These are phyloP conservation scores for Scopus umbretta DNA, from an alignment of 2,113 vertebrate species.

Conservation along the genomic window DNA sequence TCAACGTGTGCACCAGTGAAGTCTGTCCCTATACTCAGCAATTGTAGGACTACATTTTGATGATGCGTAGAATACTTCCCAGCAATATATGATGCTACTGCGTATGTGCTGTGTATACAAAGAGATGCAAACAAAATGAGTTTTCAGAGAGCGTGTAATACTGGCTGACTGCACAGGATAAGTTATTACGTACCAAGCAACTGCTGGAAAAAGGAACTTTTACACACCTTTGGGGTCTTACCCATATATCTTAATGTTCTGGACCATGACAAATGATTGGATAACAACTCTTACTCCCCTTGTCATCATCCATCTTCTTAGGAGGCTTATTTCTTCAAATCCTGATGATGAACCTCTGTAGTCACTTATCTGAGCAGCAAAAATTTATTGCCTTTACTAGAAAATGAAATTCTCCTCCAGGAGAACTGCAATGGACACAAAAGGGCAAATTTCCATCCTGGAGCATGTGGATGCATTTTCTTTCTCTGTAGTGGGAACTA, in stretches of 20 bases:
- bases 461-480: not conserved
- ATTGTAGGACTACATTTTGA: not conserved
- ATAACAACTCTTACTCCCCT: slow-evolving; percentile 61
- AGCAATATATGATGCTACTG: not conserved
- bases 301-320: slow-evolving; percentile 65
- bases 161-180: not conserved
- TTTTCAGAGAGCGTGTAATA: not conserved
- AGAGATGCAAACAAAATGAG: slow-evolving; percentile 17
- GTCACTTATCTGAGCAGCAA: slow-evolving; percentile 58
- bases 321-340: slow-evolving; percentile 65
- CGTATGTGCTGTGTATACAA: not conserved
- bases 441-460: slow-evolving; percentile 40
- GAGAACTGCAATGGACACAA: slow-evolving; percentile 36
- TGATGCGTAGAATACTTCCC: not conserved
- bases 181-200: not conserved
- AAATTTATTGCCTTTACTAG: slow-evolving; percentile 63
- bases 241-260: slow-evolving; percentile 54
- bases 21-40: not conserved
- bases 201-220: slow-evolving; percentile 20
- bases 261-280: slow-evolving; percentile 63
- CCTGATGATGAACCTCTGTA: slow-evolving; percentile 62
- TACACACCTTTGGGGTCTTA: slow-evolving; percentile 5
- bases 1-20: not conserved
- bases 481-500: not conserved
- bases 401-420: slow-evolving; percentile 63